These are phyloP conservation scores for Terebella lapidaria DNA, from an alignment of 2,888 invertebrate genomes.

Conservation along the genomic window DNA sequence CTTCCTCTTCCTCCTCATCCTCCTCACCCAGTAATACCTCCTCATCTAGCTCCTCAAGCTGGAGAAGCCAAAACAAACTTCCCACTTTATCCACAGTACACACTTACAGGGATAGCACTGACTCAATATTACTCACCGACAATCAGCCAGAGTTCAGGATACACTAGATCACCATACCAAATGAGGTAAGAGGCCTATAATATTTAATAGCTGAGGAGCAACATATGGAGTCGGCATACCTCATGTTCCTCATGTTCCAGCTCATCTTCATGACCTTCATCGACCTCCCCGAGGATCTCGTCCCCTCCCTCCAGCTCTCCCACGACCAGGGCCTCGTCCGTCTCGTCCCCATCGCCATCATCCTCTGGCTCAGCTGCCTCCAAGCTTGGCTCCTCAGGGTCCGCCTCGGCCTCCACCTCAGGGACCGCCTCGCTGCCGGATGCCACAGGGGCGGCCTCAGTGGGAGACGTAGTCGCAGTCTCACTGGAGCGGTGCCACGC, in stretches of 20 bases:
- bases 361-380: background rate
- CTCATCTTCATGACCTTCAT: background rate
- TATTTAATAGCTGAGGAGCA: too few relatives aligned
- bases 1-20: constrained; percentile 82
- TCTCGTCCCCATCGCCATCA: background rate
- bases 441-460: background rate
- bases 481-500: background rate
- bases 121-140: background rate
- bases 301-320: background rate
- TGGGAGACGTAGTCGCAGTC: background rate
- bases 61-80: background rate
- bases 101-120: background rate
- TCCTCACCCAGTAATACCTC: constrained; percentile 74
- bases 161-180: too few relatives aligned
- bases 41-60: constrained; percentile 53
- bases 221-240: too few relatives aligned
- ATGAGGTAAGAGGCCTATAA: too few relatives aligned
- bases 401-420: background rate
- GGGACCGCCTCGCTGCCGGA: background rate
- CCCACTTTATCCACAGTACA: background rate
- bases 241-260: background rate
- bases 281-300: background rate
- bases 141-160: too few relatives aligned
- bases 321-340: background rate
- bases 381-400: background rate